These are phyloP conservation scores for Cryptocheilus praepositus DNA, from an alignment of 2,888 invertebrate species.

Conservation along the genomic window DNA sequence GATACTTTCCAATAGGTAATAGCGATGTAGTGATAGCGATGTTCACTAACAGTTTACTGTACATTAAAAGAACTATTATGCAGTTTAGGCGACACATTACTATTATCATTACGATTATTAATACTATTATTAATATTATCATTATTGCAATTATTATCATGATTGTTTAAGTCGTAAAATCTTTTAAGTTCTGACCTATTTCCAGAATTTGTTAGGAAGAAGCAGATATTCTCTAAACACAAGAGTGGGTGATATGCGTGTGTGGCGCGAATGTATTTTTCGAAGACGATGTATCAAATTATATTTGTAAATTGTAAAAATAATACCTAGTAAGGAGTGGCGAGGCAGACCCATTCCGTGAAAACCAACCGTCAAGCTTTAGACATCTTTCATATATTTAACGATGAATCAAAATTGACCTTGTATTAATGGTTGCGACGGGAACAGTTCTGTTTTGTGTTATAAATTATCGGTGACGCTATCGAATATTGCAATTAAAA, in stretches of 20 bases:
- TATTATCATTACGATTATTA: slow-evolving; percentile 18
- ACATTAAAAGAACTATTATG: slow-evolving; percentile 47
- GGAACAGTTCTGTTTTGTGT: slow-evolving; percentile 37
- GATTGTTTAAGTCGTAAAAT: slow-evolving; percentile 55
- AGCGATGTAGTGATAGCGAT: slow-evolving; percentile 41
- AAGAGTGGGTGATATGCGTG: slow-evolving; percentile 57
- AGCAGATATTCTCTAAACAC: slow-evolving; percentile 43
- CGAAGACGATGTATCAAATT: slow-evolving; percentile 67
- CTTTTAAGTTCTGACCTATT: slow-evolving; percentile 64
- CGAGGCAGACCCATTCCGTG: slow-evolving; percentile 3
- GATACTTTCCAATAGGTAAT: slow-evolving; percentile 51
- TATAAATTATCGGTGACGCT: slow-evolving; percentile 45
- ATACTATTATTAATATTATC: slow-evolving; percentile 35
- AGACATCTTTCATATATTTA: slow-evolving; percentile 42
- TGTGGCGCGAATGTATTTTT: slow-evolving; percentile 70
- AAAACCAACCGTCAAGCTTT: slow-evolving; percentile 11
- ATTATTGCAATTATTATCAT: slow-evolving; percentile 42
- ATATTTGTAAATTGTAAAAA: slow-evolving; percentile 74
- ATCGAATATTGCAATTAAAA: slow-evolving; percentile 52
- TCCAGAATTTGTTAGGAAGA: slow-evolving; percentile 61
- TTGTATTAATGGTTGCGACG: slow-evolving; percentile 31
- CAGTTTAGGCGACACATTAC: slow-evolving; percentile 18
- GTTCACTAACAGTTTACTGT: slow-evolving; percentile 51
- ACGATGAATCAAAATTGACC: slow-evolving; percentile 28
- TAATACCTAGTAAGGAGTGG: slow-evolving; percentile 51